Conservation (phyloP, 2,888 invertebrate genomes). For the Trissolcus japonicus region DNA sequence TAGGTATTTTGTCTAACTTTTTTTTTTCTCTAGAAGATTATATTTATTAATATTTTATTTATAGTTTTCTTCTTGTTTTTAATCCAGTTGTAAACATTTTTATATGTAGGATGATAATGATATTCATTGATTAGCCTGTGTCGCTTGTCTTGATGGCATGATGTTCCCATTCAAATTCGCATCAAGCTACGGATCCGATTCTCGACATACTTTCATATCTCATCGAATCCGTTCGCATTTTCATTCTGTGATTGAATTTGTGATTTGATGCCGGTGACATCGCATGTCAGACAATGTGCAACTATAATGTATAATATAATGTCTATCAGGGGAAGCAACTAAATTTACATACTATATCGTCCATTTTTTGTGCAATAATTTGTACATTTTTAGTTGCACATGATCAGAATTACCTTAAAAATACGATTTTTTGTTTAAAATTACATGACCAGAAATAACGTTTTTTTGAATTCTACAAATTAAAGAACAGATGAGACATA, state of each 20-base stretch:
- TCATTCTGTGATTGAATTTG: slow-evolving; percentile 19
- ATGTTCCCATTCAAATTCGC: slow-evolving; percentile 9
- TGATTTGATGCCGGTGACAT: slow-evolving; percentile 9
- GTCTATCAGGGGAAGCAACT: slow-evolving; percentile 3
- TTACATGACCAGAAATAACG: neutral
- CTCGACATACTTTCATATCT: slow-evolving; percentile 29
- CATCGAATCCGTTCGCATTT: slow-evolving; percentile 19
- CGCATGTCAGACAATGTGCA: slow-evolving; percentile 12
- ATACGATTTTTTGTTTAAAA: neutral
- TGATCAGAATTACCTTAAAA: slow-evolving; percentile 1
- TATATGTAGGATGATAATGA: slow-evolving; percentile 71
- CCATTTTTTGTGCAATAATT: slow-evolving; percentile 1
- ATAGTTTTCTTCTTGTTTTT: slow-evolving; percentile 57
- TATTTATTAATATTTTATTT: slow-evolving; percentile 64
- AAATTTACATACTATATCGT: neutral
- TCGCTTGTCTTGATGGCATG: slow-evolving; percentile 39
- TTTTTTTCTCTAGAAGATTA: slow-evolving; percentile 69
- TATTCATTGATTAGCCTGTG: slow-evolving; percentile 66
- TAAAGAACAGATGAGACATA: neutral
- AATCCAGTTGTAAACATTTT: slow-evolving; percentile 60
- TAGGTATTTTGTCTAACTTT: slow-evolving; percentile 70
- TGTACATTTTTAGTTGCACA: slow-evolving; percentile 20
- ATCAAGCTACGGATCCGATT: slow-evolving; percentile 18
- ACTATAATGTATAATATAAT: slow-evolving; percentile 11
- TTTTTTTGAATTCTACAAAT: neutral